Evolutionary conservation across 1,140 invertebrate species (phyloP).

Genomic region (Temnothorax nylanderi): DNA sequence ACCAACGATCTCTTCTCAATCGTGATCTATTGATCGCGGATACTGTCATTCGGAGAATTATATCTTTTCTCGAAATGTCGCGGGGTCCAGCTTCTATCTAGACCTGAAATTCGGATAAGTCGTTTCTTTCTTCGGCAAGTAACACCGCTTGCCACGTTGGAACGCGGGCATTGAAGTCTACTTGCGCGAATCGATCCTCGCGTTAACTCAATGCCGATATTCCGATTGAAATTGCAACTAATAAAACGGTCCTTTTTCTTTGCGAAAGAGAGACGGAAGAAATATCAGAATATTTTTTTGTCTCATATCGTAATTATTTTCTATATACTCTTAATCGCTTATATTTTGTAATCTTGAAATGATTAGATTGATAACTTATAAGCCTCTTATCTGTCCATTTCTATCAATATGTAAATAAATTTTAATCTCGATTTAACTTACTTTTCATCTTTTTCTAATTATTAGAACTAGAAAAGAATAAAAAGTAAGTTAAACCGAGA

Average conservation of each 20-base stretch:
- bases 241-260: background rate
- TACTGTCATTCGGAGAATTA: background rate
- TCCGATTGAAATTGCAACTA: background rate
- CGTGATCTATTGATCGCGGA: background rate
- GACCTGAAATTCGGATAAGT: background rate
- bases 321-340: background rate
- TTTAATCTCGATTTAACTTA: too few species aligned
- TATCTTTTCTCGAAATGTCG: background rate
- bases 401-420: too few species aligned
- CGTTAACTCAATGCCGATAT: background rate
- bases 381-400: background rate
- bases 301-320: background rate
- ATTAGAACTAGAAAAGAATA: too few species aligned
- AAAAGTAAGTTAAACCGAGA: too few species aligned
- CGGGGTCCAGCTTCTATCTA: background rate
- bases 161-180: slow-evolving; percentile 39
- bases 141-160: background rate
- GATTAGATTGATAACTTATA: background rate
- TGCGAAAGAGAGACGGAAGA: background rate
- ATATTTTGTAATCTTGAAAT: background rate
- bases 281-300: background rate
- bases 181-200: background rate
- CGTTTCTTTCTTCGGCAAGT: background rate
- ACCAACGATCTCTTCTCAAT: background rate
- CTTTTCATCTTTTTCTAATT: too few species aligned